These are phyloP conservation scores for Helarctos malayanus DNA, from an alignment of 2,797 vertebrate genomes.

Conservation along the genomic window DNA sequence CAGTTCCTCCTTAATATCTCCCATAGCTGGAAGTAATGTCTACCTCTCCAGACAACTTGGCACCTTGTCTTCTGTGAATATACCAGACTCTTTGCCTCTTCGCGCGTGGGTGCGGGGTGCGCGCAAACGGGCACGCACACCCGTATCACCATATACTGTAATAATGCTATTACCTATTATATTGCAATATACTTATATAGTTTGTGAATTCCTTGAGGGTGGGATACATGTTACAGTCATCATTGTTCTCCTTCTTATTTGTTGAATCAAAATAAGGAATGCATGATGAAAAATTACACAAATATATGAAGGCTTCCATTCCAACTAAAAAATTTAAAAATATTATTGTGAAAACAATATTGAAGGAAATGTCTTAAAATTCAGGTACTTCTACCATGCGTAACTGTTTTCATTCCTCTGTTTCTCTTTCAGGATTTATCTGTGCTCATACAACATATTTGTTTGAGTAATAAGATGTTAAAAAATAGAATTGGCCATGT, in stretches of 20 bases:
- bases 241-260: not conserved
- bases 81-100: not conserved
- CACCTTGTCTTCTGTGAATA: not conserved
- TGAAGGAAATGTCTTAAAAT: not conserved
- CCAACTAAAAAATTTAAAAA: not conserved
- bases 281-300: not conserved
- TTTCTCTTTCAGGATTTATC: conserved; percentile 19
- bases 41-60: not conserved
- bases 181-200: not conserved
- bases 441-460: not conserved
- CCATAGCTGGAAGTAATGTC: not conserved
- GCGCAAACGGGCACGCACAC: not conserved
- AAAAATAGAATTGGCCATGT: not conserved
- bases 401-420: not conserved
- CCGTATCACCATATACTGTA: not conserved
- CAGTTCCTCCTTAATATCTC: not conserved
- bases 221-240: not conserved
- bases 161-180: not conserved
- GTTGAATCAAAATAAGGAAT: not conserved
- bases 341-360: not conserved
- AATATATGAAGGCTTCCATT: not conserved
- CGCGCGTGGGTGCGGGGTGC: too few relatives aligned
- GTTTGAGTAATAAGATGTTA: not conserved
- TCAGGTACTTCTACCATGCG: not conserved
- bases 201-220: not conserved